phyloP scores from a whole-genome alignment of 2,113 vertebrate genomes.

The Tyrannus savana region DNA sequence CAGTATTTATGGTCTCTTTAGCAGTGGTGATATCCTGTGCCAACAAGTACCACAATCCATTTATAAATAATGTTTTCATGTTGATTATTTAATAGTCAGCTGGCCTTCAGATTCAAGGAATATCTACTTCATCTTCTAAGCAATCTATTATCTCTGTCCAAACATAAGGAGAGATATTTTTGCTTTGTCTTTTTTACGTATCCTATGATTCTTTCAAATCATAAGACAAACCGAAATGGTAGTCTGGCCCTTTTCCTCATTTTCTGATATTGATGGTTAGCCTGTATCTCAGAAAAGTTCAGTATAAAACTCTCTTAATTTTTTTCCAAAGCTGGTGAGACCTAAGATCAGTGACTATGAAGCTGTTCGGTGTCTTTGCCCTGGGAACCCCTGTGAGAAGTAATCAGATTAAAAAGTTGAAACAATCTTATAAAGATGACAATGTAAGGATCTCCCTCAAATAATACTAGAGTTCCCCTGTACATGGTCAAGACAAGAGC shows the following conservation, averaged over 20 bases:
- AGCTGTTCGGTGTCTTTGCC: not conserved
- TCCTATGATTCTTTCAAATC: not conserved
- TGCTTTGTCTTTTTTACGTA: accelerated
- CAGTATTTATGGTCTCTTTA: not conserved
- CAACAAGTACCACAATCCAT: not conserved
- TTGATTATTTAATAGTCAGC: not conserved
- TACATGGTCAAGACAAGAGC: not conserved
- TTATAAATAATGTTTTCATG: not conserved
- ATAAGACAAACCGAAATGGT: not conserved
- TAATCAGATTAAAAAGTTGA: not conserved
- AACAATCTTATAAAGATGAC: not conserved
- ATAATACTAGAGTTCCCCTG: not conserved
- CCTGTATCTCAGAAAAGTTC: not conserved
- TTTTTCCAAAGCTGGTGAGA: not conserved
- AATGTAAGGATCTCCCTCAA: accelerated
- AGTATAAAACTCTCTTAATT: not conserved
- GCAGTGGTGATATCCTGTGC: not conserved
- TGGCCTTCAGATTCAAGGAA: not conserved
- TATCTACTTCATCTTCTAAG: not conserved
- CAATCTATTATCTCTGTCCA: not conserved
- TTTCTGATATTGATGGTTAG: not conserved
- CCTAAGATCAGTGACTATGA: not conserved
- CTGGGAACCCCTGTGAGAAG: not conserved
- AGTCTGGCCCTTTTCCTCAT: accelerated
- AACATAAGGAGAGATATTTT: not conserved